Evolutionary conservation across 2,113 vertebrate genomes (phyloP), one percentile per base, ranked within the genome.

Genomic region (Echinops telfairi): DNA sequence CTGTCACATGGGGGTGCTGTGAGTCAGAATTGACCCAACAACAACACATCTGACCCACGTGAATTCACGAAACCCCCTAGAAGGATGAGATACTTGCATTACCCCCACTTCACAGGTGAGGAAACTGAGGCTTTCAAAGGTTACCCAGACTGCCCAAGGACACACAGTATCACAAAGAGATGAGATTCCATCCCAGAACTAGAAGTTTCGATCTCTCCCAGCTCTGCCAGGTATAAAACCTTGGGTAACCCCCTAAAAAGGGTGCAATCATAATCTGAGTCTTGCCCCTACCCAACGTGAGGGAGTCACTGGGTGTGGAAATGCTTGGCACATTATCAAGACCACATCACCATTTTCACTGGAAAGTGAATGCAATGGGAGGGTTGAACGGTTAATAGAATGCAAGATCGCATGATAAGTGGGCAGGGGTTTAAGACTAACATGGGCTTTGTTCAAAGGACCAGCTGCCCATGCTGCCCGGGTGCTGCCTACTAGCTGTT

Each of bases 71-170:
- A 80, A 75, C 81, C 20, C 17, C 75, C 87, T 8, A 79, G 53
- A 80, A 90, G 75, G 11, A 83, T 76, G 73, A 62, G 80, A 78
- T 83, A 40, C 38, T 89, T 73, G 80, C 75, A 83, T 53, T 60
- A 60, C 23, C 31, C 40, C 73, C 64, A 80, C 27, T 31, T 57
- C 12, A 93, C 3, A 78, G 80, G 1, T 70, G 20, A 83, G 43
- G 75, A 90, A 23, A 66, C 8, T 0, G 82, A 68, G 83, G 23
- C 23, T 60, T 79, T 33, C 31, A 53, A 71, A 96, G 57, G 79
- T 70, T 33, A 71, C 57, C 68, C 12, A 62, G 43, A 7, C 19
- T 36, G 1, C 25, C 53, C 71, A 57, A 53, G 58, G 83, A 90
- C 4, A 17, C 29, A 15, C 15, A 20, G 60, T 1, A 40, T 43